Percentiles rank a stretch among this genome's conserved stretches.
These are phyloP conservation scores for Cynocephalus volans DNA, from an alignment of 2,113 vertebrate genomes.

Conservation along the genomic window DNA sequence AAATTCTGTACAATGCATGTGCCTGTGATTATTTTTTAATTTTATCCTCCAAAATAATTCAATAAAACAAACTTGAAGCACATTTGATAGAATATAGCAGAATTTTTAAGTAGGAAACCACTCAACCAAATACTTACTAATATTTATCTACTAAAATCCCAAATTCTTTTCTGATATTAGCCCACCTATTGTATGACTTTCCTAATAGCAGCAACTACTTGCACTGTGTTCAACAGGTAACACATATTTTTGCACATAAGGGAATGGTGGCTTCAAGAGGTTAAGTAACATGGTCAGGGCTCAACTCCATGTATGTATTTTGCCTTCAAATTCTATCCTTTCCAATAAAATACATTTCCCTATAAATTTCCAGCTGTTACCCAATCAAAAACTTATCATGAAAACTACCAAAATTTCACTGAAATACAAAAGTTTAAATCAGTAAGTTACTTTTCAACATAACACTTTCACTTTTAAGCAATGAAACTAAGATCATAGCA, in stretches of 20 bases:
- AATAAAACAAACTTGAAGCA: neutral
- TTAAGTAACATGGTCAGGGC: neutral
- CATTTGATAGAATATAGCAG: neutral
- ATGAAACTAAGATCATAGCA: neutral
- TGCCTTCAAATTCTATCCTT: neutral
- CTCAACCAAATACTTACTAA: neutral
- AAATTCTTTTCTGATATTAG: neutral
- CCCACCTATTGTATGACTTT: neutral
- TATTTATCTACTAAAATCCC: neutral
- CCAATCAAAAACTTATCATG: neutral
- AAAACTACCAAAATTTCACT: neutral
- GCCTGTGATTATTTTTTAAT: neutral
- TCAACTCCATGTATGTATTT: neutral
- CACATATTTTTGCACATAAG: neutral
- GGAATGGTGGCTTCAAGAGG: neutral
- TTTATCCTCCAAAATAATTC: neutral
- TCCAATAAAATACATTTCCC: neutral
- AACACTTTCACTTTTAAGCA: conserved; percentile 17
- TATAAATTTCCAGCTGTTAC: neutral
- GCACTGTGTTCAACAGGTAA: neutral
- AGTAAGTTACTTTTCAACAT: neutral
- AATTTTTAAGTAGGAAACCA: neutral
- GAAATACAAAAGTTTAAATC: neutral
- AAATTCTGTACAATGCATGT: neutral
- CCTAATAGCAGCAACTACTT: neutral